Base-by-base conservation (phyloP, 2,113 vertebrate species). In the Leuciscus idus region DNA sequence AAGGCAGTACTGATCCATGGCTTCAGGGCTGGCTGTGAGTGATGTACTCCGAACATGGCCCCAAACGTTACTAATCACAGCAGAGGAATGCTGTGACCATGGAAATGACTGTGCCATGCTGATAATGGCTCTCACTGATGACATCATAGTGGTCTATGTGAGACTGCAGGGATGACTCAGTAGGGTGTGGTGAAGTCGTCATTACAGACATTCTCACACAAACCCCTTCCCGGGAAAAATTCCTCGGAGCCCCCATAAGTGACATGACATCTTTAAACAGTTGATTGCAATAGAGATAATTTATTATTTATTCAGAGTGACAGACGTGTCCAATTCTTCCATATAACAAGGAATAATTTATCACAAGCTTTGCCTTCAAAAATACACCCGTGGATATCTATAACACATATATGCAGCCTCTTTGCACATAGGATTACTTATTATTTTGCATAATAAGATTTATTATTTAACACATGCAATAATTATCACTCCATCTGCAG, bases 271-370 rank as follows among this genome's bases (percentile, higher is more conserved):
- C 17, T 57, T 57, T 66, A 59, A 64, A 80, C 64, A 23, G 26
- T 74, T 87, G 36, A 93, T 93, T 93, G 91, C 87, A 91, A 91
- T 89, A 85, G 77, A 88, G 50, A 39, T 87, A 76, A 89, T 92
- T 85, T 88, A 92, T 94, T 93, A 93, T 92, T 91, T 89, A 94
- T 95, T 92, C 93, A 90, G 82, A 74, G 89, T 91, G 90, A 90
- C 89, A 93, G 92, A 92, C 93, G 91, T 93, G 92, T 92, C 91
- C 88, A 91, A 89, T 50, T 90, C 87, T 84, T 89, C 87, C 88
- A 93, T 90, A 94, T 92, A 89, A 92, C 91, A 84, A 87, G 88
- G 92, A 94, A 95, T 94, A 93, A 95, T 95, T 93, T 90, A 95
- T 92, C 90, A 89, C 90, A 77, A 90, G 88, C 91, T 92, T 90